Percentiles rank a stretch among this genome's conserved stretches.
These are phyloP conservation scores for Amphiprion clarkii DNA, from an alignment of 2,797 vertebrate genomes.

Conservation along the genomic window DNA sequence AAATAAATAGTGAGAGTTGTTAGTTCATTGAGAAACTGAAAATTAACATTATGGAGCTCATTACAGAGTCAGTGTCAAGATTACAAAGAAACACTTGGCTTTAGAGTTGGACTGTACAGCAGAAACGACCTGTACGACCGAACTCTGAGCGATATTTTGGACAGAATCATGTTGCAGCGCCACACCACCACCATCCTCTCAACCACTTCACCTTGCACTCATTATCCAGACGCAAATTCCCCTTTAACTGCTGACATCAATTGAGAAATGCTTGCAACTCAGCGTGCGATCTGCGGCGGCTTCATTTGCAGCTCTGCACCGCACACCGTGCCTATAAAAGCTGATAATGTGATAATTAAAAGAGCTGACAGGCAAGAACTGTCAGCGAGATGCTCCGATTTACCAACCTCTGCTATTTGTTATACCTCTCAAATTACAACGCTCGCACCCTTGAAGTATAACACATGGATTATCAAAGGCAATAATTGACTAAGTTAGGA, in stretches of 20 bases:
- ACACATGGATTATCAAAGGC: constrained; percentile 65
- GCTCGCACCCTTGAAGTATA: constrained; percentile 56
- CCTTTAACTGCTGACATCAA: constrained; percentile 78
- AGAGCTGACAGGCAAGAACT: constrained; percentile 93
- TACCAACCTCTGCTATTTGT: constrained; percentile 78
- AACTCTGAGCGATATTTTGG: constrained; percentile 1
- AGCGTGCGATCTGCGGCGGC: constrained; percentile 86
- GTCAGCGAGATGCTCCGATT: constrained; percentile 85
- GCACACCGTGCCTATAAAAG: constrained; percentile 89
- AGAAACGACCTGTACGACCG: constrained; percentile 5
- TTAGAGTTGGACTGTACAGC: background rate
- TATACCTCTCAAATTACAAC: constrained; percentile 69
- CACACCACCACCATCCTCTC: constrained; percentile 22
- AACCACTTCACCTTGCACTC: constrained; percentile 56
- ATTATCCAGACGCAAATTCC: constrained; percentile 53
- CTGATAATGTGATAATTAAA: constrained; percentile 99
- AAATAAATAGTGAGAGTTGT: constrained; percentile 54
- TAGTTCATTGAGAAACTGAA: constrained; percentile 44
- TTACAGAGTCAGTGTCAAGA: constrained; percentile 54
- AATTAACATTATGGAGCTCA: constrained; percentile 51
- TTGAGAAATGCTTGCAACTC: constrained; percentile 83
- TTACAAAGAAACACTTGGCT: constrained; percentile 7
- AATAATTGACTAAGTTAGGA: constrained; percentile 62
- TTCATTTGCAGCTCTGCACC: constrained; percentile 89
- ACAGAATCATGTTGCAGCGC: constrained; percentile 15